These are phyloP conservation scores for Drosophila ochracea DNA, from an alignment of 2,888 invertebrate species.

Conservation along the genomic window DNA sequence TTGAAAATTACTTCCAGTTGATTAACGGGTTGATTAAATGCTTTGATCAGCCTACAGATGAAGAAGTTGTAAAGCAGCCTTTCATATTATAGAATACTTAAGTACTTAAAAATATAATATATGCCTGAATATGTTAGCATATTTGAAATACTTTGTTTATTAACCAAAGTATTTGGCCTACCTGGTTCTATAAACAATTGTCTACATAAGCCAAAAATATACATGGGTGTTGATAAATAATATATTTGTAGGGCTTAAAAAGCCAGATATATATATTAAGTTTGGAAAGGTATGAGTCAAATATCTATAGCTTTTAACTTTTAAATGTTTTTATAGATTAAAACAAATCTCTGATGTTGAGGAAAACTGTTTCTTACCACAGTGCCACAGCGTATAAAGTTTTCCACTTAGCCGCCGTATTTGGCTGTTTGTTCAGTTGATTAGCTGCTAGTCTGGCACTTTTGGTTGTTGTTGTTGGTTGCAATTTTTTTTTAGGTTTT, in stretches of 20 bases:
- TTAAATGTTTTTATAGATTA: background rate
- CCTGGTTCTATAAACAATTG: background rate
- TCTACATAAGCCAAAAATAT: background rate
- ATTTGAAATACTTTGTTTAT: background rate
- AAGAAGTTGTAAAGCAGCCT: background rate
- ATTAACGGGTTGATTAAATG: background rate
- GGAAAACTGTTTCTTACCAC: slow-evolving; percentile 4
- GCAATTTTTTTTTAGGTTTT: background rate
- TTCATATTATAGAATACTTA: background rate
- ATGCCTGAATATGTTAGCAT: background rate
- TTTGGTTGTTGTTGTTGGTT: slow-evolving; percentile 2
- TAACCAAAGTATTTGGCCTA: background rate
- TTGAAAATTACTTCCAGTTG: background rate
- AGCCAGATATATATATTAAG: no score
- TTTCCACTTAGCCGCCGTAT: slow-evolving; percentile 36
- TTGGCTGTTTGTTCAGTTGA: slow-evolving; percentile 48
- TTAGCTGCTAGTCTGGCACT: slow-evolving; percentile 33
- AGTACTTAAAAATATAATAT: background rate
- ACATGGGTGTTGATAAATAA: background rate
- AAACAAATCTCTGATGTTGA: background rate
- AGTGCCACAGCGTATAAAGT: slow-evolving; percentile 22
- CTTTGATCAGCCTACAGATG: background rate
- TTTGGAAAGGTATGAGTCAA: background rate
- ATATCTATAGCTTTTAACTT: background rate
- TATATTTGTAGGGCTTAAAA: background rate